phyloP scores from a whole-genome alignment of 2,888 invertebrate genomes.

The Drosophila koepferae region DNA sequence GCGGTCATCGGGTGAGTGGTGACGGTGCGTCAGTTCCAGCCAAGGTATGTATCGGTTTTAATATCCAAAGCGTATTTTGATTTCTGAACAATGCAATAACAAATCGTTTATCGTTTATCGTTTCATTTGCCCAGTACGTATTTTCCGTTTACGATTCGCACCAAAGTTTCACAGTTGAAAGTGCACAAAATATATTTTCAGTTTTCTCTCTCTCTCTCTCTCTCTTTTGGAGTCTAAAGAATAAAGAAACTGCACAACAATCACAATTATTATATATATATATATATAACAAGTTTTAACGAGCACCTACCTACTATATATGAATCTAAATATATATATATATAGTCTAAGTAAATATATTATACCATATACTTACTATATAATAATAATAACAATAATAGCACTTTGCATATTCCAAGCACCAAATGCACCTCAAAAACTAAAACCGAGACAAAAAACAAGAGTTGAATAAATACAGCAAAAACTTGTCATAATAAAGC shows the following conservation, averaged over 20 bases:
- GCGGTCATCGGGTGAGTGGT: constrained; percentile 95
- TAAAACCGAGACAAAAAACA: not conserved
- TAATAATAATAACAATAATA: constrained; percentile 39
- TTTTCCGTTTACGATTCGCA: constrained; percentile 9
- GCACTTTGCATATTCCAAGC: constrained; percentile 71
- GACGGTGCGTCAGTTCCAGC: constrained; percentile 90
- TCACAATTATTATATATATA: constrained; percentile 54
- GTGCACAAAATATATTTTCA: constrained; percentile 58
- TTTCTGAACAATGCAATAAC: constrained; percentile 18
- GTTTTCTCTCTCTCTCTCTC: constrained; percentile 1
- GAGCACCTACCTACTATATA: constrained; percentile 45
- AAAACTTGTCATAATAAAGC: constrained; percentile 13
- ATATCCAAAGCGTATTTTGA: constrained; percentile 65
- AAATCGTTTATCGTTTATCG: constrained; percentile 10
- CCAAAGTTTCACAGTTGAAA: constrained; percentile 55
- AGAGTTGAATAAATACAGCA: constrained; percentile 17
- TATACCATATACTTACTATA: constrained; percentile 19
- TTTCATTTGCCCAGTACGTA: constrained; percentile 15
- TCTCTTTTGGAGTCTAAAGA: constrained; percentile 23
- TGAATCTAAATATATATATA: constrained; percentile 26
- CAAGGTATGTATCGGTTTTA: constrained; percentile 92
- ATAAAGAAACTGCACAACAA: constrained; percentile 55
- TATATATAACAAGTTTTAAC: constrained; percentile 56
- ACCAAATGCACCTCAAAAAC: constrained; percentile 60
- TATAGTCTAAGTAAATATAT: constrained; percentile 43